Evolutionary conservation across 2,797 vertebrate species (phyloP).

Genomic region (Amblyraja radiata): DNA sequence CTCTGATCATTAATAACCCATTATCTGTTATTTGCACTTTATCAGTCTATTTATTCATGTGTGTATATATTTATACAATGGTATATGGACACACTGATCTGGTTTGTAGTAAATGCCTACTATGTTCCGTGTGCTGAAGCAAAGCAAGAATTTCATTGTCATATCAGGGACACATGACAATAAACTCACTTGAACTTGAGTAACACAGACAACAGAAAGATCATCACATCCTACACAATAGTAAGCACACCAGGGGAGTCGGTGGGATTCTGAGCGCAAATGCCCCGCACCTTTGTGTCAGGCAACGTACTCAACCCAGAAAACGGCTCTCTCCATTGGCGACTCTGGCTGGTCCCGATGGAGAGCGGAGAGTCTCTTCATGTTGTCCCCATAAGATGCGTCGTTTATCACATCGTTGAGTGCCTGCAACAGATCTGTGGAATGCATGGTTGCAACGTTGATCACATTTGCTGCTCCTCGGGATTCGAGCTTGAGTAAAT

Average conservation of each 20-base stretch:
- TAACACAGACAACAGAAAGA: neutral
- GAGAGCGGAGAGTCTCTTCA: slow-evolving; percentile 24
- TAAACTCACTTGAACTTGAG: no score
- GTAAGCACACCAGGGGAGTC: slow-evolving; percentile 11
- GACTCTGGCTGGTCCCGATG: slow-evolving; percentile 3
- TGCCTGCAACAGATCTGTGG: neutral
- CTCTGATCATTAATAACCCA: no score
- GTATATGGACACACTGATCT: no score
- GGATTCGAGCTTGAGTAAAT: neutral
- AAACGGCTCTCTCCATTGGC: slow-evolving; percentile 20
- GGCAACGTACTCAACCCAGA: slow-evolving; percentile 29
- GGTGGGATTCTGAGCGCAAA: neutral
- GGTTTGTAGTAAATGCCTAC: no score
- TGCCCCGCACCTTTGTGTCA: slow-evolving; percentile 22
- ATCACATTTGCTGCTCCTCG: slow-evolving; percentile 17
- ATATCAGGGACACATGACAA: no score
- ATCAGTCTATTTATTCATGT: no score
- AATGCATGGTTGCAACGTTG: neutral
- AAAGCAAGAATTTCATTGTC: no score
- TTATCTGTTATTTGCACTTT: no score
- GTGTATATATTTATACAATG: no score
- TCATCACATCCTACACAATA: neutral
- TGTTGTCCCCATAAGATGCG: neutral
- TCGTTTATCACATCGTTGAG: neutral
- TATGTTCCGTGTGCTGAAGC: no score